These are phyloP conservation scores for Archegozetes longisetosus DNA, from an alignment of 1,140 invertebrate species.

Conservation along the genomic window DNA sequence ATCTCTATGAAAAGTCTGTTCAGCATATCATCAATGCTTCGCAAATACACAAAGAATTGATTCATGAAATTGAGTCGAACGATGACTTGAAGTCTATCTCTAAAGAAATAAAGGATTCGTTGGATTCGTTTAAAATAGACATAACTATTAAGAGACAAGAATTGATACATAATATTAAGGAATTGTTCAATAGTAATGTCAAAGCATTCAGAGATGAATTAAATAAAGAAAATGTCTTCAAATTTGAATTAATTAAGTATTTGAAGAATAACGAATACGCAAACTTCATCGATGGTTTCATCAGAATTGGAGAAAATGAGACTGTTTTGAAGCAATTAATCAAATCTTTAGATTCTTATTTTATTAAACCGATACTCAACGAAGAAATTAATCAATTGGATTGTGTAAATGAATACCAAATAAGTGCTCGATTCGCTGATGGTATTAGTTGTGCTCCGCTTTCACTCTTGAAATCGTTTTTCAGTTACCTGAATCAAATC, in stretches of 20 bases:
- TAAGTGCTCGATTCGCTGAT: background rate
- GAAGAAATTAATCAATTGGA: background rate
- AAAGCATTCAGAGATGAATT: background rate
- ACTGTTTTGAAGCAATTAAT: background rate
- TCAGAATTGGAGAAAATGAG: background rate
- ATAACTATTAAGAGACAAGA: background rate
- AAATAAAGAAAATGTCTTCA: background rate
- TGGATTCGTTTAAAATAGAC: background rate
- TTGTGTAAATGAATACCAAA: background rate
- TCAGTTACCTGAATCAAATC: background rate
- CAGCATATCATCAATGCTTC: background rate
- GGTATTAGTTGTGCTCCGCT: background rate
- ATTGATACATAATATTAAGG: background rate
- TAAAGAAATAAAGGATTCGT: background rate
- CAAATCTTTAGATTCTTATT: background rate
- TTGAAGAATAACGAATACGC: background rate
- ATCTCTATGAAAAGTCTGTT: background rate
- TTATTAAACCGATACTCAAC: background rate
- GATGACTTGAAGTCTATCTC: background rate
- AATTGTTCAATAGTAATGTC: background rate
- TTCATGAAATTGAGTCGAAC: background rate
- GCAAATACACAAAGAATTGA: background rate
- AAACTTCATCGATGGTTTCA: background rate
- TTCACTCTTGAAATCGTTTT: background rate
- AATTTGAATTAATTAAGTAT: background rate